Percentiles rank a stretch among this genome's conserved stretches.
These are phyloP conservation scores for Danio albolineatus DNA, from an alignment of 2,797 vertebrate species.

Conservation along the genomic window DNA sequence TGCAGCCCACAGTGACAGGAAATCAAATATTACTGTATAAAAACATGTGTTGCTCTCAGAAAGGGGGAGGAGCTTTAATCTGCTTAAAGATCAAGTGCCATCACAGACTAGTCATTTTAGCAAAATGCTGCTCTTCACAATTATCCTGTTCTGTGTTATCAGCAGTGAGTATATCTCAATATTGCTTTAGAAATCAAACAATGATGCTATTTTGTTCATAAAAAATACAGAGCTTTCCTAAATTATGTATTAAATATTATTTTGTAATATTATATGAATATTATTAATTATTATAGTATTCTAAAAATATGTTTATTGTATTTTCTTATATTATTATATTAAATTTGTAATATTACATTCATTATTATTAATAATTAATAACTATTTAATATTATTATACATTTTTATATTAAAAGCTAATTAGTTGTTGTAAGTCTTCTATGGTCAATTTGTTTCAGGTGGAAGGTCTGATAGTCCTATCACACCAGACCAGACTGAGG, in stretches of 20 bases:
- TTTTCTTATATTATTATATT: no score
- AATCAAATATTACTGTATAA: conserved; percentile 17
- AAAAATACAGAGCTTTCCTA: background rate
- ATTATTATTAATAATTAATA: no score
- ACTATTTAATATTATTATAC: no score
- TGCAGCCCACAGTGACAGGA: conserved; percentile 50
- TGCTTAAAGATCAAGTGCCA: background rate
- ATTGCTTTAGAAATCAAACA: background rate
- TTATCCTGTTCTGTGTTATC: conserved; percentile 13
- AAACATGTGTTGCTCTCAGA: conserved; percentile 1
- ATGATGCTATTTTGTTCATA: background rate
- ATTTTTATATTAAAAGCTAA: background rate
- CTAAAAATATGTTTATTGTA: no score
- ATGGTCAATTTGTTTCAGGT: conserved; percentile 7
- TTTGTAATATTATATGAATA: no score
- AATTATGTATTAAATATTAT: no score
- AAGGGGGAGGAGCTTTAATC: conserved; percentile 14
- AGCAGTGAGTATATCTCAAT: conserved; percentile 9
- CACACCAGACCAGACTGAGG: background rate
- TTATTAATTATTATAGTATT: no score
- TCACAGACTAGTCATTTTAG: background rate
- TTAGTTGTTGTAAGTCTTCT: background rate
- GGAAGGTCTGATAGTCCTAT: conserved; percentile 21
- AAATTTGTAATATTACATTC: no score
- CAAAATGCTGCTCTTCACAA: conserved; percentile 1